Conservation (phyloP, 1,140 invertebrate species). For the Manduca sexta region DNA sequence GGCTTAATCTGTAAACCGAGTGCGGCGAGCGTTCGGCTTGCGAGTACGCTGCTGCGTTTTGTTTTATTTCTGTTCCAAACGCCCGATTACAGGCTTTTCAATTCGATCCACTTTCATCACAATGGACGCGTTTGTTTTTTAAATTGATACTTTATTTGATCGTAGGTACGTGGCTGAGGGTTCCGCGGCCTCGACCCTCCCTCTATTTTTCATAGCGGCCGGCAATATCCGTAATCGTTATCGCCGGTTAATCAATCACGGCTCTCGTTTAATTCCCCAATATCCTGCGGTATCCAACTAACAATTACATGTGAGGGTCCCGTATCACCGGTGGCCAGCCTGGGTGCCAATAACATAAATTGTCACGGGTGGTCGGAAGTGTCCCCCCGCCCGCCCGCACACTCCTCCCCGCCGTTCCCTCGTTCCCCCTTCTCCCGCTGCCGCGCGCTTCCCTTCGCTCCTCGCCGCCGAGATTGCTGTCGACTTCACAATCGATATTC, state of each 20-base stretch:
- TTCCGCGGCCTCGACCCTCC: conserved; percentile 8
- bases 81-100: conserved; percentile 31
- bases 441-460: conserved; percentile 2
- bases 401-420: conserved; percentile 20
- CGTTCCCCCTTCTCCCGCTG: conserved; percentile 18
- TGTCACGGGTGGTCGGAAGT: conserved; percentile 54
- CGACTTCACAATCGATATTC: conserved; percentile 70
- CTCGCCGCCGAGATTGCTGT: conserved; percentile 48
- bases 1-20: conserved; percentile 48
- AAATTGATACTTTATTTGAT: conserved; percentile 31
- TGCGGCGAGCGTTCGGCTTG: conserved; percentile 18
- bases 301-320: conserved; percentile 64
- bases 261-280: conserved; percentile 64
- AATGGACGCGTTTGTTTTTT: conserved; percentile 25
- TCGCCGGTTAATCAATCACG: conserved; percentile 66
- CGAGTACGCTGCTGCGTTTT: conserved; percentile 28
- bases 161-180: conserved; percentile 20
- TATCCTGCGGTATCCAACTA: conserved; percentile 64
- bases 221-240: conserved; percentile 58
- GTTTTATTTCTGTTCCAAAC: conserved; percentile 26
- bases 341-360: conserved; percentile 67
- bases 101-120: conserved; percentile 38
- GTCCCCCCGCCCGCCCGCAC: conserved; percentile 13
- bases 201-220: conserved; percentile 33
- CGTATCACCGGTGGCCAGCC: conserved; percentile 51